Conservation (phyloP, 2,888 invertebrate genomes). For the Cantharis flavilabris region DNA sequence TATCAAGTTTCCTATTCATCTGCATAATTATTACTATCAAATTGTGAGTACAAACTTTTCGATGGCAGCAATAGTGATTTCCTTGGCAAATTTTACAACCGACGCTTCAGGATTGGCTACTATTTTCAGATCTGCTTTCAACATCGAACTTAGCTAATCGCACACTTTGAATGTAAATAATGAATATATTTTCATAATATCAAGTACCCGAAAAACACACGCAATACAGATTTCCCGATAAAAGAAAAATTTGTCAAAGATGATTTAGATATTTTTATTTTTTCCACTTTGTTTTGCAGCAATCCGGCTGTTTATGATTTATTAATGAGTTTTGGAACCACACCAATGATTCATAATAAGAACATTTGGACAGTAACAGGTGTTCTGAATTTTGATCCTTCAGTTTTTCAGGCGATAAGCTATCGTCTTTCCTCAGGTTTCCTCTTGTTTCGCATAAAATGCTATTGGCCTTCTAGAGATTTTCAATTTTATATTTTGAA, state of each 20-base stretch:
- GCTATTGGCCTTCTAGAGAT: no score
- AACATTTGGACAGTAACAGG: no score
- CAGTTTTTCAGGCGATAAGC: no score
- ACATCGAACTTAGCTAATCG: neutral
- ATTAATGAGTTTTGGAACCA: no score
- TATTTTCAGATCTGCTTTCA: conserved; percentile 18
- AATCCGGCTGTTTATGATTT: neutral
- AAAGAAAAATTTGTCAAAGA: neutral
- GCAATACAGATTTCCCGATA: neutral
- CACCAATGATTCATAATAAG: no score
- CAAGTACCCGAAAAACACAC: no score
- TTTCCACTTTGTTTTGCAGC: neutral
- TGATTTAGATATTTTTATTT: neutral
- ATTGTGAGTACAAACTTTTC: neutral
- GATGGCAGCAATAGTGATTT: conserved; percentile 14
- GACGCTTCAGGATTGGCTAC: neutral
- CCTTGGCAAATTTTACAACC: conserved; percentile 15
- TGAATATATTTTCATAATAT: neutral
- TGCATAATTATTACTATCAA: neutral
- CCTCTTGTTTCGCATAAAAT: no score
- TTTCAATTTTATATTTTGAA: no score
- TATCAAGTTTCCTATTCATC: neutral
- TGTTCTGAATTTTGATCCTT: no score
- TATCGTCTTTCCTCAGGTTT: no score
- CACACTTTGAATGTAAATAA: neutral